Evolutionary conservation across 2,888 invertebrate species (phyloP).

Genomic region (Ormyrus labotus): DNA sequence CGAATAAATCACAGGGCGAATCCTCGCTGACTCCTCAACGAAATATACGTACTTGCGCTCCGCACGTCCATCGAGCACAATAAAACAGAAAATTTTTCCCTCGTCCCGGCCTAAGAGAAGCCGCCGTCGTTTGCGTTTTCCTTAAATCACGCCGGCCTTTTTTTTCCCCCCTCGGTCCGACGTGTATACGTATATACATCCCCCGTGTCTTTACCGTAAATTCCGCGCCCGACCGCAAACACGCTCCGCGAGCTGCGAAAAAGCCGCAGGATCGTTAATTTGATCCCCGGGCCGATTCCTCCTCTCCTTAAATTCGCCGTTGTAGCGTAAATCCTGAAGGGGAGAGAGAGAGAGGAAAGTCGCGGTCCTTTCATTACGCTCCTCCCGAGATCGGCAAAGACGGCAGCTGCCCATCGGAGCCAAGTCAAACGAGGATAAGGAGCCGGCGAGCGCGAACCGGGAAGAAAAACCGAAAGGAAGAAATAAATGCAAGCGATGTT

Average conservation of each 20-base stretch:
- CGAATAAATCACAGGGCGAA: no score
- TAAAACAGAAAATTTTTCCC: slow-evolving; percentile 33
- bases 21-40: no score
- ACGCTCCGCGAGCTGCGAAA: slow-evolving; percentile 15
- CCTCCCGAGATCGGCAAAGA: no score
- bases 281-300: slow-evolving; percentile 50
- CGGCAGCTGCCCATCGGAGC: no score
- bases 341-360: neutral
- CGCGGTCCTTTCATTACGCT: slow-evolving; percentile 6
- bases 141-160: slow-evolving; percentile 39
- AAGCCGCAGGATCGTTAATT: slow-evolving; percentile 52
- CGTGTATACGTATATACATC: no score
- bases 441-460: no score
- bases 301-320: neutral
- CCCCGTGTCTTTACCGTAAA: slow-evolving; percentile 28
- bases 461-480: no score
- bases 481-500: no score
- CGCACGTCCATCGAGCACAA: slow-evolving; percentile 18
- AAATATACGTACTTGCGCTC: neutral
- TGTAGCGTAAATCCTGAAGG: neutral
- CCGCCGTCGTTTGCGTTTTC: slow-evolving; percentile 23
- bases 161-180: neutral
- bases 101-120: slow-evolving; percentile 4
- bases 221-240: slow-evolving; percentile 39
- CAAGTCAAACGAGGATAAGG: no score